Base-by-base conservation (phyloP, 1,140 invertebrate genomes). In the Polyergus mexicanus region DNA sequence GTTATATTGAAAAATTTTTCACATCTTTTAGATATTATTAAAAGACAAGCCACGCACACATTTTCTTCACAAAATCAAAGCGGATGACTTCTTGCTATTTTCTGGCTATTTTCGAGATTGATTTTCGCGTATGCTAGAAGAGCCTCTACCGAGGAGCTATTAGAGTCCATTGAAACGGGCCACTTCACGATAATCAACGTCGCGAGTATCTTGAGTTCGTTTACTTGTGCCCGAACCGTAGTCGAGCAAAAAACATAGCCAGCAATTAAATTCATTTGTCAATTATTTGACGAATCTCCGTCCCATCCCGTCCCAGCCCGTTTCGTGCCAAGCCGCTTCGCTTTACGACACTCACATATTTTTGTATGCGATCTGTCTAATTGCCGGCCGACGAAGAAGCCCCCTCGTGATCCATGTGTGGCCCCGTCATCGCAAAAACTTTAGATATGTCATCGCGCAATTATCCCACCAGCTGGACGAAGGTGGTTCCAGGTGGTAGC, bases 261-360 rank as follows among this genome's bases (percentile, higher is more conserved):
- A 68, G 84, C 91, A 91, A 93, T 93, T 93, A 91, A 93, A 93
- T 91, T 91, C 86, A 92, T 93, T 93, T 93, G 92, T 90, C 89
- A 91, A 88, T 88, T 88, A 92, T 90, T 90, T 92, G 90, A 91
- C 85, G 91, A 92, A 93, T 92, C 88, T 74, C 22, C 66, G 51
- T 81, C 38, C 35, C 68, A 69, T 44, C 72, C 13, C 56, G 62
- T n/a, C n/a, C n/a, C n/a, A n/a, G 78, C 75, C 44, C 62, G 41
- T 25, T 66, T 83, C 41, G 86, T 60, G 32, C 10, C 74, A 32
- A 63, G 25, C 19, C 71, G 68, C 86, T 93, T 90, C 88, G 85
- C 91, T 92, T 93, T 89, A 87, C 90, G 92, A 93, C 93, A 86
- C 88, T 83, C 88, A 85, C 86, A 89, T 92, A 86, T 87, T 91